phyloP scores from a whole-genome alignment of 2,888 invertebrate genomes.

The Linyphia triangularis region DNA sequence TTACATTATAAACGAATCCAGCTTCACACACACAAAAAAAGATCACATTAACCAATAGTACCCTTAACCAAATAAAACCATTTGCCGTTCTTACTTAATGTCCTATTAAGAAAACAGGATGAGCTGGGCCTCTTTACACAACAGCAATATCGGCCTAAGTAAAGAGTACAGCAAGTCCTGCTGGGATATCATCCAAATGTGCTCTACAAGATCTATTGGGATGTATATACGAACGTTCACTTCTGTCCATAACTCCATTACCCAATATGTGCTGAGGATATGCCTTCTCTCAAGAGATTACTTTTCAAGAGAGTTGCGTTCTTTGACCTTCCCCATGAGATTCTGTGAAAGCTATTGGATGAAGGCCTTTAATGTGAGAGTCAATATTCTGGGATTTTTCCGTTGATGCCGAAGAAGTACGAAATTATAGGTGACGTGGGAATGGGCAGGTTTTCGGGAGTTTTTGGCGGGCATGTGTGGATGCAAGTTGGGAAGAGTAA shows the following conservation, averaged over 20 bases:
- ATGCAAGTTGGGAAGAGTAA: too few relatives aligned
- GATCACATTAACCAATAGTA: too few relatives aligned
- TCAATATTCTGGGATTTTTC: too few relatives aligned
- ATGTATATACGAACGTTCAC: neutral
- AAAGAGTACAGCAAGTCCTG: neutral
- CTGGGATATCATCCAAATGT: neutral
- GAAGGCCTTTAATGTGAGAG: too few relatives aligned
- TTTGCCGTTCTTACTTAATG: neutral
- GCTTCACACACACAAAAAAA: too few relatives aligned
- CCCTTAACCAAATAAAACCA: neutral
- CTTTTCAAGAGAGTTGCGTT: neutral
- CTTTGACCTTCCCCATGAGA: neutral
- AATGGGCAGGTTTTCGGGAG: too few relatives aligned
- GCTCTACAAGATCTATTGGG: neutral
- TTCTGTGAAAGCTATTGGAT: too few relatives aligned
- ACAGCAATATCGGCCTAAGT: neutral
- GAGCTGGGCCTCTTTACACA: too few relatives aligned
- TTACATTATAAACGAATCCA: too few relatives aligned
- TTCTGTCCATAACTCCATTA: conserved; percentile 19
- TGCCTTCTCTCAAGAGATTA: neutral
- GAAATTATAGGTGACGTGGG: too few relatives aligned
- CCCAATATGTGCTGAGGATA: conserved; percentile 7
- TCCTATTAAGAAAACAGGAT: neutral
- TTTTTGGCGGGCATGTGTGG: too few relatives aligned
- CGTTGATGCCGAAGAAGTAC: too few relatives aligned